phyloP scores from a whole-genome alignment of 2,888 invertebrate genomes.

The Phortica magna region DNA sequence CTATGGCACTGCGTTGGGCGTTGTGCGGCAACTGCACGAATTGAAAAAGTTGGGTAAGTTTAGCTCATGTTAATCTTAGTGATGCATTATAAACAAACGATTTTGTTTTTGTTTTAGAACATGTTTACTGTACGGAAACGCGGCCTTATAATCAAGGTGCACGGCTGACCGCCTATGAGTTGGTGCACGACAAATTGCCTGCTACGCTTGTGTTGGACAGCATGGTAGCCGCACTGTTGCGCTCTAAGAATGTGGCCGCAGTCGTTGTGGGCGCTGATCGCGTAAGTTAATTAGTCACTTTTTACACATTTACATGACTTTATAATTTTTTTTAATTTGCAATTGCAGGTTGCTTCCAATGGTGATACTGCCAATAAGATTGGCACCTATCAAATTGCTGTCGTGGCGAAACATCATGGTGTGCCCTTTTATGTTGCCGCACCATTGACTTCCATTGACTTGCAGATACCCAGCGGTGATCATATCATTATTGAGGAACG shows the following conservation, averaged over 20 bases:
- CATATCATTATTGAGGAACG: constrained; percentile 96
- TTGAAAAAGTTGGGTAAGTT: constrained; percentile 84
- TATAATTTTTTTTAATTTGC: constrained; percentile 34
- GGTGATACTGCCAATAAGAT: constrained; percentile 99
- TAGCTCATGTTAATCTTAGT: not conserved
- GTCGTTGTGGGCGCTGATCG: constrained; percentile 99
- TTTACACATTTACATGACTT: constrained; percentile 3
- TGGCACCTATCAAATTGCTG: constrained; percentile 97
- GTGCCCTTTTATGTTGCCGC: constrained; percentile 98
- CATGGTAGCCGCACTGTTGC: constrained; percentile 96
- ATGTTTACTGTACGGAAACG: constrained; percentile 97
- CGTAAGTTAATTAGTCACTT: constrained; percentile 78
- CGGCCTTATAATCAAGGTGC: constrained; percentile 99
- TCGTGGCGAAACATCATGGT: constrained; percentile 92
- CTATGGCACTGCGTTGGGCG: constrained; percentile 98
- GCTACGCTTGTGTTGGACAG: constrained; percentile 96
- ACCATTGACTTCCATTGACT: constrained; percentile 94
- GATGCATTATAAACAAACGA: not conserved
- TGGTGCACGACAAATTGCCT: constrained; percentile 94
- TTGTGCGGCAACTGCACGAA: constrained; percentile 90
- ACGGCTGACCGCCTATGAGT: constrained; percentile 95
- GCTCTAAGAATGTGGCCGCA: constrained; percentile 88
- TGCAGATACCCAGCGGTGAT: constrained; percentile 87
- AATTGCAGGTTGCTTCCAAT: constrained; percentile 88
- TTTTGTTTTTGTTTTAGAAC: constrained; percentile 80